These are phyloP conservation scores for Pemphredon lugubris DNA, from an alignment of 2,888 invertebrate genomes.

Conservation along the genomic window DNA sequence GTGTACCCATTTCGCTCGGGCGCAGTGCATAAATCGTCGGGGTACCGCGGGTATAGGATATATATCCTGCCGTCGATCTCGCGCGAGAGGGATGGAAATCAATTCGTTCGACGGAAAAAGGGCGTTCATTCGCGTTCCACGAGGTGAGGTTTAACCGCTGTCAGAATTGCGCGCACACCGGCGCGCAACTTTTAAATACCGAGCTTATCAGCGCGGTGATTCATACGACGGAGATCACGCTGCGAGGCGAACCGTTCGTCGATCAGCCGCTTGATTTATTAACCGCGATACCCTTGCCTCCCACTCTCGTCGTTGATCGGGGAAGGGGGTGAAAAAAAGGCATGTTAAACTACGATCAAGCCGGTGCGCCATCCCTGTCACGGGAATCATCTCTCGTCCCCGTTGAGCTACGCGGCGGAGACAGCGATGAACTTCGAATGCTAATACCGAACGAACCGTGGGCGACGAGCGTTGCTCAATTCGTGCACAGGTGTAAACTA, in stretches of 20 bases:
- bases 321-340: background rate
- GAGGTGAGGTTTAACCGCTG: background rate
- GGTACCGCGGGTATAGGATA: constrained; percentile 17
- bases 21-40: constrained; percentile 54
- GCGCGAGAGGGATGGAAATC: constrained; percentile 27
- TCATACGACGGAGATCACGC: constrained; percentile 16
- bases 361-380: background rate
- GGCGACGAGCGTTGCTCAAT: constrained; percentile 54
- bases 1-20: constrained; percentile 42
- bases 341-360: constrained; percentile 22
- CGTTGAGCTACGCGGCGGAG: constrained; percentile 9
- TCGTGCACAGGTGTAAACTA: constrained; percentile 39
- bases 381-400: too few relatives aligned
- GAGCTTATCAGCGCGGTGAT: constrained; percentile 32
- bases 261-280: constrained; percentile 40
- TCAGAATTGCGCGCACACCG: constrained; percentile 9
- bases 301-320: background rate
- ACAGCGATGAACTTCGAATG: constrained; percentile 42
- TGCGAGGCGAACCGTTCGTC: constrained; percentile 3
- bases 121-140: background rate
- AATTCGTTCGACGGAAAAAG: constrained; percentile 20
- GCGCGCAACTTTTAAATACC: constrained; percentile 6
- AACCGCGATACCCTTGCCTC: constrained; percentile 4
- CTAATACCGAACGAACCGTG: constrained; percentile 45
- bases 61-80: constrained; percentile 44